These are phyloP conservation scores for Euthynnus affinis DNA, from an alignment of 2,797 vertebrate genomes.

Conservation along the genomic window DNA sequence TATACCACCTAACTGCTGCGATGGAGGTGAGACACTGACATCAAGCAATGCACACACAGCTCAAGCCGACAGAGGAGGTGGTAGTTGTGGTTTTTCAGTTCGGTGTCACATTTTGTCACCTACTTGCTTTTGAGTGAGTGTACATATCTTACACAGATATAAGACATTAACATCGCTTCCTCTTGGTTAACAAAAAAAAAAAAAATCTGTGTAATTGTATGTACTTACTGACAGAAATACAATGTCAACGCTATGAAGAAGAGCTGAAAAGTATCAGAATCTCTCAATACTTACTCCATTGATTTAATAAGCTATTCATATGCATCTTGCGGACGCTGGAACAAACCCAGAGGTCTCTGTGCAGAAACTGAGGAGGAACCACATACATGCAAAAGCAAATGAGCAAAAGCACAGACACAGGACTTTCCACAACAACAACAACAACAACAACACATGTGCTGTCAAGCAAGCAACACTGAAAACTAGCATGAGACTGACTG, in stretches of 20 bases:
- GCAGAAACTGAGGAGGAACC: constrained; percentile 77
- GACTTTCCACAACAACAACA: constrained; percentile 26
- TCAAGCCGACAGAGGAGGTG: neutral
- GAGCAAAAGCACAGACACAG: constrained; percentile 58
- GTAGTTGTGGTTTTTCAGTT: constrained; percentile 39
- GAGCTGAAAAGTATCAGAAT: neutral
- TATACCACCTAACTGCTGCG: neutral
- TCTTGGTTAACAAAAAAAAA: neutral
- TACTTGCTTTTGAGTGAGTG: neutral
- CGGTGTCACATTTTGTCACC: constrained; percentile 7
- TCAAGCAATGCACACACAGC: constrained; percentile 15
- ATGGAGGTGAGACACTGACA: constrained; percentile 15
- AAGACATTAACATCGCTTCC: neutral
- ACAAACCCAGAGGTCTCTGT: constrained; percentile 65
- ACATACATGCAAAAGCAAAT: constrained; percentile 72
- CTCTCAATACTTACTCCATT: constrained; percentile 84
- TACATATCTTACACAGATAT: neutral
- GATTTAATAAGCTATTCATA: constrained; percentile 87
- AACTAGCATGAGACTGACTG: constrained; percentile 3
- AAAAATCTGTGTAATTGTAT: neutral
- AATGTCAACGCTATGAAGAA: neutral
- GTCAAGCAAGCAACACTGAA: constrained; percentile 38
- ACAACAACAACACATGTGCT: constrained; percentile 22
- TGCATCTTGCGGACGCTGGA: constrained; percentile 81
- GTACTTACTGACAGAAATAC: neutral